Conservation (phyloP, 37 sponge, comb jelly and placozoan genomes). For the Cliona cf. orientalis region DNA sequence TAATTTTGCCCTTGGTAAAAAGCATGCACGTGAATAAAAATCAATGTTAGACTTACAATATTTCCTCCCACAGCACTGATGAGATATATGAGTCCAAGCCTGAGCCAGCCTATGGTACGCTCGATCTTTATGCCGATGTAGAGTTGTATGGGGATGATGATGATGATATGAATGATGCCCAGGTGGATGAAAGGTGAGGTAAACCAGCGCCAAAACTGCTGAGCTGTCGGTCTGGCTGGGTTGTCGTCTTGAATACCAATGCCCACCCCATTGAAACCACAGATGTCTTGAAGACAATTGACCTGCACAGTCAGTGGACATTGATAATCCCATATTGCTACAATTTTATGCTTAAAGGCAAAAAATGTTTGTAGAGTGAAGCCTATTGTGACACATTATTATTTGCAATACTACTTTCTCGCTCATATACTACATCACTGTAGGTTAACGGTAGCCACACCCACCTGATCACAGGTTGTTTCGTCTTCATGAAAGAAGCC, state of each 20-base stretch:
- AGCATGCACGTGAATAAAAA: neutral
- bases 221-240: conserved; percentile 53
- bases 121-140: conserved; percentile 94
- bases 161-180: conserved; percentile 82
- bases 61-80: conserved; percentile 93
- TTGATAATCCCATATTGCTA: too few species aligned
- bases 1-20: neutral
- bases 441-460: neutral
- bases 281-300: conserved; percentile 87
- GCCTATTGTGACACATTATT: neutral
- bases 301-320: conserved; percentile 38
- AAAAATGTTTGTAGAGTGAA: too few species aligned
- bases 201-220: conserved; percentile 91
- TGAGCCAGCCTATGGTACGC: conserved; percentile 89
- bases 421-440: neutral
- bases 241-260: conserved; percentile 22
- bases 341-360: too few species aligned
- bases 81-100: conserved; percentile 90
- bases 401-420: neutral
- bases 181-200: conserved; percentile 84
- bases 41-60: conserved; percentile 57
- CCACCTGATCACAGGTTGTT: conserved; percentile 68
- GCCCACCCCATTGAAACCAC: conserved; percentile 81
- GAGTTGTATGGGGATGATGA: conserved; percentile 75
- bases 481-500: conserved; percentile 63